phyloP scores from a whole-genome alignment of 2,113 vertebrate genomes.

The Plestiodon gilberti region DNA sequence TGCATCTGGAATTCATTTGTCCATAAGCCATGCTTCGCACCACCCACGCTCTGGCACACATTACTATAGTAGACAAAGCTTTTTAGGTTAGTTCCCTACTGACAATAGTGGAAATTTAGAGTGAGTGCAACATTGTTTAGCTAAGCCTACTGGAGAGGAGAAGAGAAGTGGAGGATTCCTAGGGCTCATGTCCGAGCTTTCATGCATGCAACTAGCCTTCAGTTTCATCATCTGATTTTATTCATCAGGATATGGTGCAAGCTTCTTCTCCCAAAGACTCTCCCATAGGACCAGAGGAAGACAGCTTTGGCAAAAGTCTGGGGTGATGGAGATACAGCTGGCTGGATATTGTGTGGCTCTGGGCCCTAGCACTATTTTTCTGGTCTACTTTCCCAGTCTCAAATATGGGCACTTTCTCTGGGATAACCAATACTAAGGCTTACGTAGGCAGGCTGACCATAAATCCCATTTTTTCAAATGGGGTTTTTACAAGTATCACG shows the following conservation, averaged over 20 bases:
- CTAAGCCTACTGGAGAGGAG: neutral
- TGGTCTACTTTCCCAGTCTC: no score
- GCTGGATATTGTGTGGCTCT: neutral
- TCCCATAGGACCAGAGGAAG: neutral
- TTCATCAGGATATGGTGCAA: neutral
- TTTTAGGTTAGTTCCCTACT: neutral
- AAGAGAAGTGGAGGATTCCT: no score
- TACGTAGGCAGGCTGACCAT: no score
- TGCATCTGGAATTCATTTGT: conserved; percentile 17
- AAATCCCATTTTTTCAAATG: no score
- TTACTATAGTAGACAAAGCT: neutral
- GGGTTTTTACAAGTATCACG: no score
- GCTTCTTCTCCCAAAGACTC: neutral
- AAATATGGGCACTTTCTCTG: no score
- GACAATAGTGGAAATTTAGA: neutral
- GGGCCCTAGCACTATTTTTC: no score
- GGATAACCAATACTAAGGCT: no score
- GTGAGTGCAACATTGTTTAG: neutral
- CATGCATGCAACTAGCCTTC: neutral
- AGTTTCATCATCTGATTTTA: neutral
- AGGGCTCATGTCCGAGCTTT: neutral
- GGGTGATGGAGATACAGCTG: neutral
- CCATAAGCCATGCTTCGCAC: neutral
- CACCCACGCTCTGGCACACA: conserved; percentile 6
- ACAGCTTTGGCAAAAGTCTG: neutral